A percentile compares a stretch with the other conserved stretches of the same genome.
Conservation (phyloP, 2,797 vertebrate species). For the Poecile montanus region DNA sequence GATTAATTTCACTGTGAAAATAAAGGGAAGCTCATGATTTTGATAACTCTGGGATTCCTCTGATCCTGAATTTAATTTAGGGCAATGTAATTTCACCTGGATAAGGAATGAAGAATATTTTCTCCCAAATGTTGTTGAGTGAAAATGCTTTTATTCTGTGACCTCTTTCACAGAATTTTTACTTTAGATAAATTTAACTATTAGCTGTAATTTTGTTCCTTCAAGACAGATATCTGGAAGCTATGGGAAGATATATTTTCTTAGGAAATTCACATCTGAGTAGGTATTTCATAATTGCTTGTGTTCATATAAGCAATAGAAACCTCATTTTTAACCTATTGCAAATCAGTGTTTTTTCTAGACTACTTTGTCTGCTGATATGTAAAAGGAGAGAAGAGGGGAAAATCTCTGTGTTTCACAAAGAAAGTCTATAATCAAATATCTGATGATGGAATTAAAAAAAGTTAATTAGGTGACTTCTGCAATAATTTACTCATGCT, state of each 20-base stretch:
- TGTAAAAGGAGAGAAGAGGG: neutral
- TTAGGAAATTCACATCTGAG: neutral
- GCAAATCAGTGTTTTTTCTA: neutral
- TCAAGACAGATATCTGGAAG: neutral
- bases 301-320: neutral
- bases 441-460: neutral
- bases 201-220: neutral
- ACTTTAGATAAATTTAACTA: neutral
- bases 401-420: neutral
- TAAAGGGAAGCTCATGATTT: neutral
- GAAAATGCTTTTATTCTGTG: neutral
- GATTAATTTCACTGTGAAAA: slow-evolving; percentile 9
- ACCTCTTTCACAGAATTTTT: neutral
- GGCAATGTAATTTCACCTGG: neutral
- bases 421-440: neutral
- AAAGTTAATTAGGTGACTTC: neutral
- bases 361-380: fast-evolving
- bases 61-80: neutral
- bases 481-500: neutral
- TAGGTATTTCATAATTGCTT: neutral
- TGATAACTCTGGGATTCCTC: neutral
- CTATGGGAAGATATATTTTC: neutral
- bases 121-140: neutral
- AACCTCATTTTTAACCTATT: neutral
- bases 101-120: neutral